phyloP scores from a whole-genome alignment of 2,888 invertebrate species.

The Stenoptilia bipunctidactyla region DNA sequence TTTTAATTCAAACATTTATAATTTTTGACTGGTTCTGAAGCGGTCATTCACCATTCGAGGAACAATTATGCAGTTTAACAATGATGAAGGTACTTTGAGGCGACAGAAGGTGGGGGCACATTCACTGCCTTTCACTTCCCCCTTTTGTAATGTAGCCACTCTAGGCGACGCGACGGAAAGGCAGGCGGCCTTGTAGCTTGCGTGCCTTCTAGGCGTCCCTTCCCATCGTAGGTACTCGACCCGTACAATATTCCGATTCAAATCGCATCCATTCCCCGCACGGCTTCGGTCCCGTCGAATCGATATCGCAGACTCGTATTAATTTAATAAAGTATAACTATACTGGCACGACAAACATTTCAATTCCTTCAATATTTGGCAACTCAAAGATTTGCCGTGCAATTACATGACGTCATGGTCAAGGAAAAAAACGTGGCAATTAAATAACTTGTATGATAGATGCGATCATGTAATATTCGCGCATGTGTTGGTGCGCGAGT shows the following conservation, averaged over 20 bases:
- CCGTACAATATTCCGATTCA: slow-evolving; percentile 7
- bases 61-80: slow-evolving; percentile 22
- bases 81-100: slow-evolving; percentile 29
- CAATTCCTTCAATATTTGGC: not conserved
- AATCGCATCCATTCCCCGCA: slow-evolving; percentile 5
- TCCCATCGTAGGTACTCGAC: slow-evolving; percentile 35
- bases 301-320: not conserved
- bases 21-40: not conserved
- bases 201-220: slow-evolving; percentile 54
- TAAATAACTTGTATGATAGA: slow-evolving; percentile 31
- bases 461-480: slow-evolving; percentile 51
- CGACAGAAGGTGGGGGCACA: slow-evolving; percentile 56
- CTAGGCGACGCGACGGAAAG: slow-evolving; percentile 50
- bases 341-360: not conserved
- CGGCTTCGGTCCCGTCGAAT: slow-evolving; percentile 3
- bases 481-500: slow-evolving; percentile 45
- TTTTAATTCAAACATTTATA: not conserved
- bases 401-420: slow-evolving; percentile 52
- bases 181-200: slow-evolving; percentile 62
- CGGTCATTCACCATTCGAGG: slow-evolving; percentile 16
- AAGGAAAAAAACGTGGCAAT: slow-evolving; percentile 45
- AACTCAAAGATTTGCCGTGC: slow-evolving; percentile 17
- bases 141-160: slow-evolving; percentile 61
- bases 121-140: slow-evolving; percentile 71
- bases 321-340: not conserved